Conservation (phyloP, 2,113 vertebrate species). For the Chloroceryle aenea region DNA sequence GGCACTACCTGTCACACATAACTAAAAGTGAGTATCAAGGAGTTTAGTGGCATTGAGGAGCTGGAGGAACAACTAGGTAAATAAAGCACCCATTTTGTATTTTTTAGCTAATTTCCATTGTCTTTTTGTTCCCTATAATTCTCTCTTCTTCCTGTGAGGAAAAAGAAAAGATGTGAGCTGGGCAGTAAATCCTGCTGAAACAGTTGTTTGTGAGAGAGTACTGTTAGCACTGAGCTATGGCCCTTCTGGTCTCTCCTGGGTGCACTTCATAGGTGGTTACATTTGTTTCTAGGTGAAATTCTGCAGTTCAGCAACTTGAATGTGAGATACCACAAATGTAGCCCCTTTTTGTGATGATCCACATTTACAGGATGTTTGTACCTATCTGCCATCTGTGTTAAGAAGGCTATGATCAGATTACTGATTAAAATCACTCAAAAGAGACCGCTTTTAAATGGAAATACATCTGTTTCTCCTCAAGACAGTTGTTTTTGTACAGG, state of each 20-base stretch:
- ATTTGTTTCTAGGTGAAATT: not conserved
- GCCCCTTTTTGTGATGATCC: not conserved
- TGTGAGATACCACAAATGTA: not conserved
- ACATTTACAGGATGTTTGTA: not conserved
- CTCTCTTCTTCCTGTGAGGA: not conserved
- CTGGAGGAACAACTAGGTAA: not conserved
- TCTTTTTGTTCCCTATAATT: not conserved
- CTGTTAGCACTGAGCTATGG: not conserved
- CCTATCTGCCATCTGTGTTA: not conserved
- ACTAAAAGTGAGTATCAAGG: not conserved
- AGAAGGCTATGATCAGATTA: not conserved
- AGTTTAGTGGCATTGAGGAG: not conserved
- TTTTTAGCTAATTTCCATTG: not conserved
- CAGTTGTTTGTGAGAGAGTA: not conserved
- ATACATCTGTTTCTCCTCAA: not conserved
- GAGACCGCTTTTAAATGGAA: not conserved
- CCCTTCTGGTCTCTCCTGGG: not conserved
- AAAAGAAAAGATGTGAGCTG: not conserved
- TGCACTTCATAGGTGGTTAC: not conserved
- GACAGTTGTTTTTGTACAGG: not conserved
- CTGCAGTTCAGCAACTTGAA: not conserved
- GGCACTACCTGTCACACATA: not conserved
- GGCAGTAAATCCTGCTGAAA: not conserved
- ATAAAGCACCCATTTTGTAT: not conserved
- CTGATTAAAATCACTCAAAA: not conserved